Base-by-base conservation (phyloP, 2,888 invertebrate genomes). In the Perizoma affinitatum region DNA sequence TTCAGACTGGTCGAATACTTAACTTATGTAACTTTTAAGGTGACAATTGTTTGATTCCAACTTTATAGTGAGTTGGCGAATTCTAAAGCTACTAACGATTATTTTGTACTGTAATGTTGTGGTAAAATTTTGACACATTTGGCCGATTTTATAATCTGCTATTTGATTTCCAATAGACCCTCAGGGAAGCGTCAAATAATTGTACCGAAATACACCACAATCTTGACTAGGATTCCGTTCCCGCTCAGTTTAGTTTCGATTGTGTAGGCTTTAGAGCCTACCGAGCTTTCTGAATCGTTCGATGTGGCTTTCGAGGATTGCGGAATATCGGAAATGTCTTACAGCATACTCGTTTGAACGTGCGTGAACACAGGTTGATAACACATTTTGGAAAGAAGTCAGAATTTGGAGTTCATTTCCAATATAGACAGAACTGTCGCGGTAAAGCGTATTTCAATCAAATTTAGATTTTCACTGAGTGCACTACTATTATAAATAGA, bases 11-110 rank as follows among this genome's bases (percentile, higher is more conserved):
- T 78, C 76, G 78, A 76, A 69, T 84, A 82, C 84, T 82, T 75
- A 79, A 86, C 84, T 87, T 83, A 88, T 90, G 89, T 88, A 86
- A 90, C 87, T 88, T 90, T 88, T 80, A 89, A 82, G 90, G 84
- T 86, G 84, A 84, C 86, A 83, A 89, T 86, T 83, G 84, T 85
- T 83, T 81, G 79, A 86, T 87, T 84, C 75, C 68, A 78, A 76
- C 76, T 72, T 78, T 79, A 80, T 83, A 83, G 79, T 78, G 82
- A 68, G 67, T 72, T 71, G 72, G 72, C 71, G 72, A 78, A 68
- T 80, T 78, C 63, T 61, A 73, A 80, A n/a, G 42, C 42, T n/a
- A 10, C 42, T n/a, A 10, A 38, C 8, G 6, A 8, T 8, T 5
- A 38, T 38, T 38, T 38, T 7, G 5, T 5, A 7, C 8, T 38